Evolutionary conservation across 2,888 invertebrate species (phyloP).

Genomic region (Tinea trinotella): DNA sequence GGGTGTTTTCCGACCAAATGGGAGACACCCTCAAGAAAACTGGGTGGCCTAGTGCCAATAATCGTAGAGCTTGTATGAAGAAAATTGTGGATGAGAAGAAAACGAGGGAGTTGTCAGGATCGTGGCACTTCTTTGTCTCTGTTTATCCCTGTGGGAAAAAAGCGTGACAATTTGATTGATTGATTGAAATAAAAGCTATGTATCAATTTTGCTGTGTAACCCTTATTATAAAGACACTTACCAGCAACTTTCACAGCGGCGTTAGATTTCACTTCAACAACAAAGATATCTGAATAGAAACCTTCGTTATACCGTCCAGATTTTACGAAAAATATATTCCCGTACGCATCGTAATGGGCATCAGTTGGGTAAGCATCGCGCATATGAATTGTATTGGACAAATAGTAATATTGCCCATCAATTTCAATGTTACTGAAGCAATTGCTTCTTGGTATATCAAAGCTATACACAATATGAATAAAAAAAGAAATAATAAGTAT

Average conservation of each 20-base stretch:
- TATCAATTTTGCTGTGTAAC: too few relatives aligned
- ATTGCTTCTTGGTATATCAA: constrained; percentile 39
- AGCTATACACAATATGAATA: constrained; percentile 24
- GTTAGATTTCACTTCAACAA: constrained; percentile 36
- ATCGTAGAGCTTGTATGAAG: too few relatives aligned
- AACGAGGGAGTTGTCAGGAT: too few relatives aligned
- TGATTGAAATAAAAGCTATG: too few relatives aligned
- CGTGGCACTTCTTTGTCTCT: too few relatives aligned
- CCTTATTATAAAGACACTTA: constrained; percentile 27
- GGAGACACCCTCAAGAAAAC: too few relatives aligned
- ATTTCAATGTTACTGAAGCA: constrained; percentile 44
- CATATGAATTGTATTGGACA: constrained; percentile 35
- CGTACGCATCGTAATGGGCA: constrained; percentile 46
- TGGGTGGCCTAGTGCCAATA: too few relatives aligned
- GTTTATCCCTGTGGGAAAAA: too few relatives aligned
- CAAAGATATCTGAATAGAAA: constrained; percentile 40
- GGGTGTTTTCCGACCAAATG: too few relatives aligned
- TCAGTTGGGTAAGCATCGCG: constrained; percentile 44
- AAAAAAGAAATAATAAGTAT: neutral
- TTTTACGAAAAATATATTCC: constrained; percentile 52
- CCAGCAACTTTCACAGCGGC: constrained; percentile 38
- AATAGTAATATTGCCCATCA: constrained; percentile 40
- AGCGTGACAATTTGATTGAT: too few relatives aligned
- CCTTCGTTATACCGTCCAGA: constrained; percentile 36
- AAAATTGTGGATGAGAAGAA: too few relatives aligned